phyloP scores from a whole-genome alignment of 2,888 invertebrate species.

The Cantharis nigra region DNA sequence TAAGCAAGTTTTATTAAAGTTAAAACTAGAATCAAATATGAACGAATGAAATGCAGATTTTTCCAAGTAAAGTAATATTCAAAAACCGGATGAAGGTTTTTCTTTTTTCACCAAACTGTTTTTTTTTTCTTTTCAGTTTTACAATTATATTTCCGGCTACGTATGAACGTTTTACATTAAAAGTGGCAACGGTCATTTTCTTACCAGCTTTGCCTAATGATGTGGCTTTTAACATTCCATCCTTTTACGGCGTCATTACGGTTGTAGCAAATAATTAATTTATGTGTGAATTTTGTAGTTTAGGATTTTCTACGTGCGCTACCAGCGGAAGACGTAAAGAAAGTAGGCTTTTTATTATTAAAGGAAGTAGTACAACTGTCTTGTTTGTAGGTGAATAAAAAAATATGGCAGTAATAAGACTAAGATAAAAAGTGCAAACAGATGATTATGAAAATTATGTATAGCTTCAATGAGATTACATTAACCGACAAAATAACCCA shows the following conservation, averaged over 20 bases:
- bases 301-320: neutral
- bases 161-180: too few species aligned
- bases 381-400: neutral
- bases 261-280: neutral
- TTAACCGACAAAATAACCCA: slow-evolving; percentile 43
- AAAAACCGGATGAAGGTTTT: too few species aligned
- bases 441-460: slow-evolving; percentile 25
- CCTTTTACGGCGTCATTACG: neutral
- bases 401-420: too few species aligned
- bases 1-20: neutral
- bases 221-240: neutral
- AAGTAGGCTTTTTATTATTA: neutral
- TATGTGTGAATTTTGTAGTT: neutral
- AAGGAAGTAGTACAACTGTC: neutral
- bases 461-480: slow-evolving; percentile 36
- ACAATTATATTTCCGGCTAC: too few species aligned
- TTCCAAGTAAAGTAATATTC: too few species aligned
- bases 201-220: neutral
- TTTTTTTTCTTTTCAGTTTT: too few species aligned
- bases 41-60: too few species aligned
- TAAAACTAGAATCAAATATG: neutral
- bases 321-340: neutral
- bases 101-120: too few species aligned
- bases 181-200: neutral
- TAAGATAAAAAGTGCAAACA: slow-evolving; percentile 22